Percentiles rank a stretch among this genome's conserved stretches.
Evolutionary conservation across 1,140 invertebrate species (phyloP).

Genomic region (Danaus melanippus): DNA sequence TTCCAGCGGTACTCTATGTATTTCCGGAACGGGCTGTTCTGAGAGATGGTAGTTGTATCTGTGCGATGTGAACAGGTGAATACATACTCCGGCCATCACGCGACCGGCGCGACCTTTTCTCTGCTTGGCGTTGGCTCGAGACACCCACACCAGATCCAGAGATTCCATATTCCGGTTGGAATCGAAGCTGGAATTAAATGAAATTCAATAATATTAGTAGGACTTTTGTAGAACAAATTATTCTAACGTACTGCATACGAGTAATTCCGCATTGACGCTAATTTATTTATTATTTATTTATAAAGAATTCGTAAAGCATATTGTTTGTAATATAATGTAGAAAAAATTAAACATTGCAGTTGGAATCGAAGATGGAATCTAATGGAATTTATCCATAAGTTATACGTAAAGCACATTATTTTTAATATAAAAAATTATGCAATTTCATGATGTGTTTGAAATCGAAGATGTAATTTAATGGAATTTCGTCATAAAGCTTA

Average conservation of each 20-base stretch:
- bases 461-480: no score
- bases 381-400: no score
- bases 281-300: no score
- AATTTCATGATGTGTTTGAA: no score
- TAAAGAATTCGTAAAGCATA: no score
- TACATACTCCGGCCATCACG: conserved; percentile 87
- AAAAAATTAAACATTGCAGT: background rate
- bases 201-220: no score
- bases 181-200: conserved; percentile 74
- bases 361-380: no score
- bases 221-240: no score
- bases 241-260: no score
- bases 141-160: conserved; percentile 85
- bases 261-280: no score
- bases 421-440: background rate
- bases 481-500: no score
- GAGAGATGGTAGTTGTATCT: conserved; percentile 73
- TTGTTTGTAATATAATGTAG: no score
- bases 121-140: conserved; percentile 84
- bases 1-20: conserved; percentile 87
- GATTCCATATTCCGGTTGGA: conserved; percentile 89
- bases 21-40: conserved; percentile 85
- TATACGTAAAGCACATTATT: background rate
- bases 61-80: conserved; percentile 85
- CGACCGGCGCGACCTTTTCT: conserved; percentile 90